Evolutionary conservation across 2,888 invertebrate species (phyloP).

Genomic region (Hedya salicella): DNA sequence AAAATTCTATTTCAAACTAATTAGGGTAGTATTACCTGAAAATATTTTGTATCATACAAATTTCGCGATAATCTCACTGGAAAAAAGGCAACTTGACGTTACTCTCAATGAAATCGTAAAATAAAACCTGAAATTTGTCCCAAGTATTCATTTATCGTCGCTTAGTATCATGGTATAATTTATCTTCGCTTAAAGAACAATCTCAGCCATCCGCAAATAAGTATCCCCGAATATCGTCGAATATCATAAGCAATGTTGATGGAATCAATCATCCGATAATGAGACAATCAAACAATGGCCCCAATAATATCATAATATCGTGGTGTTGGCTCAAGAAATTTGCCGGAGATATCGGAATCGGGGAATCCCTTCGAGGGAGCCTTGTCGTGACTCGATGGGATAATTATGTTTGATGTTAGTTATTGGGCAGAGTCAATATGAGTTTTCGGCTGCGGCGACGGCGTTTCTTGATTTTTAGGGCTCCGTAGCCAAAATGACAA

Average conservation of each 20-base stretch:
- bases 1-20: too few relatives aligned
- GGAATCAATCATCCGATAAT: constrained; percentile 81
- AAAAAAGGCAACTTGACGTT: too few relatives aligned
- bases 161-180: too few relatives aligned
- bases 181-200: constrained; percentile 8
- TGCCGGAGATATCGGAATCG: constrained; percentile 69
- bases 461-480: too few relatives aligned
- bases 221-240: constrained; percentile 21
- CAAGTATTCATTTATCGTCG: neutral
- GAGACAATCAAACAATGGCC: constrained; percentile 82
- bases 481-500: too few relatives aligned
- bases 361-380: constrained; percentile 73
- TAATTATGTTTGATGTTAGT: constrained; percentile 85
- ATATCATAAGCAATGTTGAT: constrained; percentile 54
- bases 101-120: too few relatives aligned
- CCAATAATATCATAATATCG: constrained; percentile 73
- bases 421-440: constrained; percentile 80
- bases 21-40: too few relatives aligned
- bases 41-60: too few relatives aligned
- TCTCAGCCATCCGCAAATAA: constrained; percentile 34
- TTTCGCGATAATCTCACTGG: too few relatives aligned
- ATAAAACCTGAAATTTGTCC: neutral
- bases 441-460: constrained; percentile 61
- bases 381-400: constrained; percentile 81
- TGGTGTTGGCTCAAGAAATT: constrained; percentile 83